phyloP scores from a whole-genome alignment of 2,888 invertebrate species.

The Agonum fuliginosum region DNA sequence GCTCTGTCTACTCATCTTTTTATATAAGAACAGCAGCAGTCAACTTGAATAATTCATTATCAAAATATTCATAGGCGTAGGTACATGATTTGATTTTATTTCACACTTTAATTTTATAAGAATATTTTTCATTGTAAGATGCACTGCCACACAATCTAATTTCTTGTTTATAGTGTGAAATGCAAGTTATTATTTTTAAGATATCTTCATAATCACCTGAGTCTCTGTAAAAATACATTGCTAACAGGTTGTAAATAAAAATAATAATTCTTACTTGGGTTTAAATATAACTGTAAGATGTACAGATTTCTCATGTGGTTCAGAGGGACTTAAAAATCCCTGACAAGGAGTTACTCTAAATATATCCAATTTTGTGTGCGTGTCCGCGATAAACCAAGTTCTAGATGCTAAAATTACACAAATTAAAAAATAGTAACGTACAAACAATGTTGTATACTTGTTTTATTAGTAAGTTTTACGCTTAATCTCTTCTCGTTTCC shows the following conservation, averaged over 20 bases:
- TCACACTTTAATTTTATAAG: too few relatives aligned
- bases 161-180: conserved; percentile 3
- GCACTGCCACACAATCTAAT: background rate
- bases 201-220: background rate
- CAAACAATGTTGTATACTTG: conserved; percentile 8
- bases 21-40: too few relatives aligned
- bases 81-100: too few relatives aligned
- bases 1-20: too few relatives aligned
- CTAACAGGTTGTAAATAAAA: background rate
- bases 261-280: background rate
- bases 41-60: too few relatives aligned
- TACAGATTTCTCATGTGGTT: background rate
- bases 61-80: background rate
- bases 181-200: background rate
- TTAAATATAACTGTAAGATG: background rate
- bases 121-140: conserved; percentile 20
- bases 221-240: background rate
- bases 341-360: background rate
- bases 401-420: background rate
- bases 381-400: too few relatives aligned
- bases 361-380: background rate
- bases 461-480: conserved; percentile 1
- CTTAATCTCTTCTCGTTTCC: background rate
- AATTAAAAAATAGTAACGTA: background rate
- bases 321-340: background rate